A percentile compares a stretch with the other conserved stretches of the same genome.
Evolutionary conservation across 2,888 invertebrate genomes (phyloP).

Genomic region (Sphaerophoria taeniata): DNA sequence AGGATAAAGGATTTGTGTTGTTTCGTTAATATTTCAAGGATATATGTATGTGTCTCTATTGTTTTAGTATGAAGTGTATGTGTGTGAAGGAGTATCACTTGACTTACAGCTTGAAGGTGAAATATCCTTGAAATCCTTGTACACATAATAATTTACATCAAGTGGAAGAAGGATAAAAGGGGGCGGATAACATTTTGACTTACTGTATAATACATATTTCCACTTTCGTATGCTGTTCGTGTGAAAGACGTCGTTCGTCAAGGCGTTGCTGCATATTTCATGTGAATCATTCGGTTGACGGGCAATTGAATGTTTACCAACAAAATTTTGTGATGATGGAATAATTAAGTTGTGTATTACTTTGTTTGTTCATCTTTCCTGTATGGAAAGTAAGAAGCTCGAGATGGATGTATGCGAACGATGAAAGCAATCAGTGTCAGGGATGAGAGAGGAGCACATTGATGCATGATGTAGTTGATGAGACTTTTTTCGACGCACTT

Average conservation of each 20-base stretch:
- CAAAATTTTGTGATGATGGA: conserved; percentile 70
- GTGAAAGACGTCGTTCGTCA: not conserved
- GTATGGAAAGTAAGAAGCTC: not conserved
- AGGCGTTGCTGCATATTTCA: conserved; percentile 70
- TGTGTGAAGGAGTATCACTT: not conserved
- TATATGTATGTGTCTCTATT: not conserved
- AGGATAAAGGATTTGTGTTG: conserved; percentile 43
- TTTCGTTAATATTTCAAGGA: conserved; percentile 59
- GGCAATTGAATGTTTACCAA: conserved; percentile 74
- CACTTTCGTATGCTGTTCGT: conserved; percentile 11
- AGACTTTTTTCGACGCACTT: conserved; percentile 33
- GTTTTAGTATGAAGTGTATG: not conserved
- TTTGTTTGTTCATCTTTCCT: conserved; percentile 14
- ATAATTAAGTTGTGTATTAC: conserved; percentile 65
- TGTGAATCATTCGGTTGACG: conserved; percentile 70
- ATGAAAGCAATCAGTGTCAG: conserved; percentile 1
- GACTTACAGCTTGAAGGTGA: conserved; percentile 38
- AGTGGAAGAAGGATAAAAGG: conserved; percentile 6
- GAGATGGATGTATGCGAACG: not conserved
- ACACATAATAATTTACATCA: conserved; percentile 44
- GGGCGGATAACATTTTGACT: not conserved
- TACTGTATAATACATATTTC: not conserved
- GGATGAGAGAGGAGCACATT: not conserved
- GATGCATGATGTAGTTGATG: conserved; percentile 28
- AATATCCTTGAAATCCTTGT: conserved; percentile 62